Evolutionary conservation across 2,888 invertebrate genomes (phyloP).

Genomic region (Catocala fraxini): DNA sequence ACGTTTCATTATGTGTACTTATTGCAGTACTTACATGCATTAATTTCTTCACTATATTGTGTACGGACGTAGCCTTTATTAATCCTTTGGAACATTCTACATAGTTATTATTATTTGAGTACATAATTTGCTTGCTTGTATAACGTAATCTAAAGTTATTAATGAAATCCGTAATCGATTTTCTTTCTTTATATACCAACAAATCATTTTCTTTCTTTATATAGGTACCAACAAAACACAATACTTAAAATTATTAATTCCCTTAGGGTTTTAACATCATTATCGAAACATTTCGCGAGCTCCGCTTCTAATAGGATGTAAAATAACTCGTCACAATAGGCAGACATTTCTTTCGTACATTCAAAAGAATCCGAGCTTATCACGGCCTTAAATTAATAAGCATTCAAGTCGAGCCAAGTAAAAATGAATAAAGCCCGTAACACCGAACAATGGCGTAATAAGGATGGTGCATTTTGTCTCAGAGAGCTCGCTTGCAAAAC

Average conservation of each 20-base stretch:
- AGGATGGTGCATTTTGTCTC: conserved; percentile 87
- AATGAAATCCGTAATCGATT: not conserved
- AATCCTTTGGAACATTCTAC: conserved; percentile 20
- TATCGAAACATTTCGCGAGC: conserved; percentile 53
- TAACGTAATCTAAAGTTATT: not conserved
- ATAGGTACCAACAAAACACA: not conserved
- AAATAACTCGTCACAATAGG: conserved; percentile 83
- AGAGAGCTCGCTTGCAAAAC: conserved; percentile 87
- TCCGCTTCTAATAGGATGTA: conserved; percentile 74
- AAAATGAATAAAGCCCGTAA: conserved; percentile 87
- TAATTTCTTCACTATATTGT: conserved; percentile 69
- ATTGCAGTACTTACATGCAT: conserved; percentile 68
- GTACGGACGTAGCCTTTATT: conserved; percentile 49
- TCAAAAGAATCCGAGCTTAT: conserved; percentile 87
- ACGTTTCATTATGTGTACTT: conserved; percentile 75
- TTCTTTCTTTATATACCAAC: not conserved
- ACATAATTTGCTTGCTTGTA: not conserved
- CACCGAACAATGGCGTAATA: conserved; percentile 86
- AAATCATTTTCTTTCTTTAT: not conserved
- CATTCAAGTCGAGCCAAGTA: conserved; percentile 88
- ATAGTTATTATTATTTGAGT: not conserved
- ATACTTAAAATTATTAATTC: conserved; percentile 23
- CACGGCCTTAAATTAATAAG: conserved; percentile 87
- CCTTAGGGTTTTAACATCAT: conserved; percentile 43
- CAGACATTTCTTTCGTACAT: conserved; percentile 83